Evolutionary conservation across 1,140 invertebrate genomes (phyloP).

Genomic region (Bombus balteatus): DNA sequence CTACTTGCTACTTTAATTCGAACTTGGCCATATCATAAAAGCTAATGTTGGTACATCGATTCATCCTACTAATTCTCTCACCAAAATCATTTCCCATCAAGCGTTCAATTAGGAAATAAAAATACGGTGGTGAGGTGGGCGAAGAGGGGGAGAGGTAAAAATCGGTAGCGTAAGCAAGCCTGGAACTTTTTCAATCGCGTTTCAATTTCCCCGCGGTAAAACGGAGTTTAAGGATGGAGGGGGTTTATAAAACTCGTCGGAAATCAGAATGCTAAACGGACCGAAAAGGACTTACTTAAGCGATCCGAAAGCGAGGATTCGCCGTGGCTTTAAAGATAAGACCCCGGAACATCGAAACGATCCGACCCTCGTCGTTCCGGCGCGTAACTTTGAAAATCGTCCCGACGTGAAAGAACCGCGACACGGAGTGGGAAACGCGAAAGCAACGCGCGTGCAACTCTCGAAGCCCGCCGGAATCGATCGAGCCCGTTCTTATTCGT

Average conservation of each 20-base stretch:
- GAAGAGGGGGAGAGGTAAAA: too few species aligned
- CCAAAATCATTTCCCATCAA: not conserved
- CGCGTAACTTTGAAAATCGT: not conserved
- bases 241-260: constrained; percentile 33
- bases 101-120: not conserved
- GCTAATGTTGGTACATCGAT: not conserved
- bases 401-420: not conserved
- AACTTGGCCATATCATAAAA: not conserved
- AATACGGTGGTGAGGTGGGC: accelerated
- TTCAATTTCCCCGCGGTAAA: constrained; percentile 32
- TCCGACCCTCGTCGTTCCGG: not conserved
- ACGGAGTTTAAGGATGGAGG: not conserved
- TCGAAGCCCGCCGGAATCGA: constrained; percentile 8
- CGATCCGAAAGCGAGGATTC: not conserved
- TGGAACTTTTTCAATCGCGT: constrained; percentile 42
- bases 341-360: not conserved
- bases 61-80: not conserved
- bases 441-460: not conserved
- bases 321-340: constrained; percentile 4
- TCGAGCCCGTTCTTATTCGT: constrained; percentile 32
- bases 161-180: not conserved
- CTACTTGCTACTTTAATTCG: not conserved
- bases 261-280: constrained; percentile 55
- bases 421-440: not conserved
- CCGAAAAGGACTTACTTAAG: constrained; percentile 29